These are phyloP conservation scores for Nomada fucata DNA, from an alignment of 2,888 invertebrate species.

Conservation along the genomic window DNA sequence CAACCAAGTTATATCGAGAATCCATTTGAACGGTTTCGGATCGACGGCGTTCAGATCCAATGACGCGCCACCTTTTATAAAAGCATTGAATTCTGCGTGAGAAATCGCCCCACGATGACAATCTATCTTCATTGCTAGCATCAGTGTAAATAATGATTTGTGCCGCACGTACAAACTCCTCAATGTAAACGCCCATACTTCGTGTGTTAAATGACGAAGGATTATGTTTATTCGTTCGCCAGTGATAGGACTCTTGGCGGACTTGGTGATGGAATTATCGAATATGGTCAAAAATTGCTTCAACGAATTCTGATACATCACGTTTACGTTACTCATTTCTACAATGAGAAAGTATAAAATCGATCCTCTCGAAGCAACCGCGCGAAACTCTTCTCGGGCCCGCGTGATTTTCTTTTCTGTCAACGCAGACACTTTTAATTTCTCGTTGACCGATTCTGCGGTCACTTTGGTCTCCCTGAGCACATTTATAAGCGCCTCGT, in stretches of 20 bases:
- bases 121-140: slow-evolving; percentile 98
- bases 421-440: slow-evolving; percentile 95
- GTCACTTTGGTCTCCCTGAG: slow-evolving; percentile 93
- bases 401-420: slow-evolving; percentile 97
- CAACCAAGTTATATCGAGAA: slow-evolving; percentile 97
- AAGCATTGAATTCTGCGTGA: slow-evolving; percentile 96
- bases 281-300: slow-evolving; percentile 97
- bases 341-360: slow-evolving; percentile 98
- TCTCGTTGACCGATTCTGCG: slow-evolving; percentile 97
- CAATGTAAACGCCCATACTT: slow-evolving; percentile 96
- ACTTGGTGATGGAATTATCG: slow-evolving; percentile 96
- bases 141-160: slow-evolving; percentile 95
- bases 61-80: slow-evolving; percentile 98
- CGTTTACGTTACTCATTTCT: slow-evolving; percentile 98
- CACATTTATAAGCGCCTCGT: slow-evolving; percentile 96
- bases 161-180: slow-evolving; percentile 97
- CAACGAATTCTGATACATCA: slow-evolving; percentile 98
- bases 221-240: slow-evolving; percentile 95
- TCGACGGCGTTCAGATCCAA: slow-evolving; percentile 96
- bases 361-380: slow-evolving; percentile 97
- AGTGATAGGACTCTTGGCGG: slow-evolving; percentile 93
- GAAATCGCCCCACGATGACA: slow-evolving; percentile 92
- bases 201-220: slow-evolving; percentile 94
- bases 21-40: slow-evolving; percentile 97
- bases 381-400: slow-evolving; percentile 97